These are phyloP conservation scores for Penaeus indicus DNA, from an alignment of 1,140 invertebrate species.

Conservation along the genomic window DNA sequence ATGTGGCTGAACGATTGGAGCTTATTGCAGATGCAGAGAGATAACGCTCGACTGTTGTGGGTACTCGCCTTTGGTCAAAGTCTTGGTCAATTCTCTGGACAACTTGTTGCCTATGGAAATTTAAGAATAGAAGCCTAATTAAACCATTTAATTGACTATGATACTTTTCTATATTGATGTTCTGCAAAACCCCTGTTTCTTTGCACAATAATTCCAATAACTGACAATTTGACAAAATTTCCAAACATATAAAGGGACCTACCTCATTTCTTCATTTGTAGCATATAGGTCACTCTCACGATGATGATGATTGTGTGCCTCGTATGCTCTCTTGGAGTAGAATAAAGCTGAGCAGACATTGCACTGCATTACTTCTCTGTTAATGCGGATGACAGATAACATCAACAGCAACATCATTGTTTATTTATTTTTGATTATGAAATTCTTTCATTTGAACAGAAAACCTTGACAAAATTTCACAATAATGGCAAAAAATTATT, in stretches of 20 bases:
- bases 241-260: slow-evolving; percentile 3
- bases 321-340: slow-evolving; percentile 78
- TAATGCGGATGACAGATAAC: neutral
- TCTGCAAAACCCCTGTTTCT: too few species aligned
- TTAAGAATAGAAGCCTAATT: neutral
- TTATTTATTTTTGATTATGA: too few species aligned
- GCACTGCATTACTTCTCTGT: slow-evolving; percentile 71
- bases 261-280: slow-evolving; percentile 77
- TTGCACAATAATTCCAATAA: neutral
- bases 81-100: slow-evolving; percentile 76
- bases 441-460: too few species aligned
- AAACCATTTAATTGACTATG: neutral
- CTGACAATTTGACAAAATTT: neutral
- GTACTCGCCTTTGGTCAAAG: slow-evolving; percentile 75
- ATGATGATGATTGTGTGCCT: slow-evolving; percentile 77
- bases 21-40: slow-evolving; percentile 67
- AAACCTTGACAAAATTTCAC: too few species aligned
- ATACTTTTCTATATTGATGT: neutral
- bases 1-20: slow-evolving; percentile 48
- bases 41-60: slow-evolving; percentile 72
- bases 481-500: too few species aligned
- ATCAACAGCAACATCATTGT: too few species aligned
- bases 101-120: slow-evolving; percentile 70
- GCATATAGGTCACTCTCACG: slow-evolving; percentile 77
- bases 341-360: slow-evolving; percentile 79